Base-by-base conservation (phyloP, 2,888 invertebrate species). In the Glaucopsyche alexis region DNA sequence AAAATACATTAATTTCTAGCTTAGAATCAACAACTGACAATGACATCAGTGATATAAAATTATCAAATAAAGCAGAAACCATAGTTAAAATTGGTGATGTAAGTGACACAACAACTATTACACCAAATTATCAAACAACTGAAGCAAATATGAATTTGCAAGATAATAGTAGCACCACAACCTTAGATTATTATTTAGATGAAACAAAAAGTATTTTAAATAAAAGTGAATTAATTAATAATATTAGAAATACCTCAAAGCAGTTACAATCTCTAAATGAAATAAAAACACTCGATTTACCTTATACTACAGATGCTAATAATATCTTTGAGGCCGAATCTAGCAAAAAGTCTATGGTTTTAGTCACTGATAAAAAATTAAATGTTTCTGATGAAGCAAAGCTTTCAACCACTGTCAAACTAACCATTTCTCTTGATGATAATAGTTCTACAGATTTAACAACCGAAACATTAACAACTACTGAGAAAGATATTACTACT, bases 381-480 rank as follows among this genome's bases (percentile, higher is more conserved):
- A 60, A 38, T 14, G 14, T 29, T 60, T 38, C 29, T 7, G 60
- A 60, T 6, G 29, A 13, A 14, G 6, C 60, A 38, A 60, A 14
- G 60, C 19, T 60, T 13, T 7, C 60, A 13, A 60, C 42, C 7
- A 55, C 71, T 19, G 55, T 29, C 4, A 16, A 71, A 14, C n/a
- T 42, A 11, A 52, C 1, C 16, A 11, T 50, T 42, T n/a, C 40
- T 40, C 7, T 11, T 29, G 40, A 38, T 52, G 52, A 40, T 45
- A 7, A 55, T 42, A 19, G 55, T 55, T 11, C 42, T 42, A 60
- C n/a, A 40, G 71, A 71, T 52, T 29, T 49, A 66, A 55, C 7
- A 49, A 71, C 71, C 11, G 52, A 71, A 38, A 11, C 72, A 71
- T 19, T 16, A 71, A 65, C 11, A 52, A 66, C 11, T 72, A 66